These are phyloP conservation scores for Poeciliopsis turneri DNA, from an alignment of 2,797 vertebrate species.

Conservation along the genomic window DNA sequence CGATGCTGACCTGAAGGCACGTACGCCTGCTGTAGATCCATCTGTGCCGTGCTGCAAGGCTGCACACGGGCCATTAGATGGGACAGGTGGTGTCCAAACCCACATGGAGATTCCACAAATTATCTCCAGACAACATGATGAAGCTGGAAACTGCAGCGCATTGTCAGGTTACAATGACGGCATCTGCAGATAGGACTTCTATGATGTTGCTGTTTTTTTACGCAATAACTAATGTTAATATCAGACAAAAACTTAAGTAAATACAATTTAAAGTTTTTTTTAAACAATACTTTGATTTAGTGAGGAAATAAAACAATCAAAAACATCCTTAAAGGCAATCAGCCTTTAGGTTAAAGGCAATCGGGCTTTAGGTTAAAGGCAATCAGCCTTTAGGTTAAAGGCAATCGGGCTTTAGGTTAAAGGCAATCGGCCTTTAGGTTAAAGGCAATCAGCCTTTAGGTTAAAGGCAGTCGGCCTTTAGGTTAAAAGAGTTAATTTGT, in stretches of 20 bases:
- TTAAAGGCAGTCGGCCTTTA: no score
- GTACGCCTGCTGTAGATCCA: slow-evolving; percentile 46
- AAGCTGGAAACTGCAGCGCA: not conserved
- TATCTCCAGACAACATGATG: not conserved
- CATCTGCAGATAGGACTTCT: not conserved
- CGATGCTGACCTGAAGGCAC: slow-evolving; percentile 36
- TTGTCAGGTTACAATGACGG: not conserved
- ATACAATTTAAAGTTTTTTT: not conserved
- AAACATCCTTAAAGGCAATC: not conserved
- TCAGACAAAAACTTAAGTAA: not conserved
- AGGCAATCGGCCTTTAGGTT: no score
- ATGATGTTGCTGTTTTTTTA: not conserved
- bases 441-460: not conserved
- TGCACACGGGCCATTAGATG: not conserved
- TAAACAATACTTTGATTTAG: not conserved
- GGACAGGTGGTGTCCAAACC: slow-evolving; percentile 22
- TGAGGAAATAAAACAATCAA: not conserved
- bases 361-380: not conserved
- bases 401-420: no score
- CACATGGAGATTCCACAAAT: not conserved
- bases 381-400: no score
- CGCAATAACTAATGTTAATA: not conserved
- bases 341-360: not conserved
- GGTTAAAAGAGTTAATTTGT: no score
- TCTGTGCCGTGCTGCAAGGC: slow-evolving; percentile 37